Evolutionary conservation across 2,888 invertebrate genomes (phyloP), one percentile per base, ranked within the genome.

Genomic region (Dryocosmus kuriphilus): DNA sequence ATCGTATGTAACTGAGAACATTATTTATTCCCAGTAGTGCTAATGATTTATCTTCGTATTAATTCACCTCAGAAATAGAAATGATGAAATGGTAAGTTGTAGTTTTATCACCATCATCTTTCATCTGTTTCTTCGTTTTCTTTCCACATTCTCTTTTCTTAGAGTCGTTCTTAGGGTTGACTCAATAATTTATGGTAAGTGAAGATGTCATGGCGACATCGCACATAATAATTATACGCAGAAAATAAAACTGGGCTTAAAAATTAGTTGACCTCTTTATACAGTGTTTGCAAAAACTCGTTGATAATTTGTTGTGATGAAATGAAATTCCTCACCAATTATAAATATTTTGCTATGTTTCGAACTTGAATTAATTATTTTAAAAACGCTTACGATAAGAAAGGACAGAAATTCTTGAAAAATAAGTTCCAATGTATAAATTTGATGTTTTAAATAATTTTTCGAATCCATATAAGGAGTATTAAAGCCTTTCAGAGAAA

Each of bases 171-270:
- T 30, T 55, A 16, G 41, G 35, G 62, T 71, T 74, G 38, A 57
- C 16, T n/a, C 16, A 74, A 38, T 74, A 57, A 55, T 74, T 74
- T 74, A 38, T 60, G 55, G 22, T 75, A 77, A 76, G 60, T 77
- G 80, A 78, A 80, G 76, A 80, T 80, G 73, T 57, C 32, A 19
- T 41, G 24, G 55, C 35, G 61, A 51, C 32, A 67, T 62, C 38
- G 14, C 41, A 16, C 65, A 65, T 65, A 65, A 5, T 41, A 38
- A 65, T 41, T 24, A 24, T 1, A 22, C 5, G 16, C n/a, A 24
- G 41, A 24, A 41, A 65, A 65, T 65, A 19, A 41, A 65, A 41
- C 65, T 65, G 41, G 65, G 65, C 8, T 65, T 22, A 65, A 65
- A 65, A 65, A 65, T 65, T 65, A 27, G 16, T 65, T 24, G 41